Conservation (phyloP, 2,888 invertebrate species). For the Glyphotaelius pellucidus region DNA sequence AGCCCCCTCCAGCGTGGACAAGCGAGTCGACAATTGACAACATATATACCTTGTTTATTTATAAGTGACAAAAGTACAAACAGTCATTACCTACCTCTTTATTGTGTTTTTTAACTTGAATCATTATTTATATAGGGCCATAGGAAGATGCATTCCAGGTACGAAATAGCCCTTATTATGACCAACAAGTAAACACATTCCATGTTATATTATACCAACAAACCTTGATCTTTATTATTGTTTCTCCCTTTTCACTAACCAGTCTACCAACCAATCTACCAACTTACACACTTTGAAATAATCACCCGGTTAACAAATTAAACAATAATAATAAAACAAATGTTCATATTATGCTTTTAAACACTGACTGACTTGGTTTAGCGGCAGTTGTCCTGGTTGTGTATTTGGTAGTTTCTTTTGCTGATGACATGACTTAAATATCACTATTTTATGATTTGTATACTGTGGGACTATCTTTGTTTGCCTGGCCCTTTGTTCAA, state of each 20-base stretch:
- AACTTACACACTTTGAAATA: conserved; percentile 2
- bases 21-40: not conserved
- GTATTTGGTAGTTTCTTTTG: not conserved
- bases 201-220: conserved; percentile 30
- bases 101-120: conserved; percentile 35
- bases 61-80: conserved; percentile 21
- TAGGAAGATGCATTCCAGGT: conserved; percentile 47
- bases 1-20: not conserved
- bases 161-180: conserved; percentile 37
- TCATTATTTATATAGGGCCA: conserved; percentile 43
- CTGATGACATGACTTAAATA: not conserved
- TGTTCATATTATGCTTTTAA: not conserved
- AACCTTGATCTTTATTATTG: conserved; percentile 6
- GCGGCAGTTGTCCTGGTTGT: conserved; percentile 2
- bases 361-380: not conserved
- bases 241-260: not conserved
- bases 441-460: not conserved
- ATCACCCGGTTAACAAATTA: not conserved
- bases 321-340: not conserved
- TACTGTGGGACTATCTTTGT: not conserved
- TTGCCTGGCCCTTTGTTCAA: not conserved
- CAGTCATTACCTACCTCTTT: conserved; percentile 6
- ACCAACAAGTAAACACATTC: conserved; percentile 39
- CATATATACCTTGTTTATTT: not conserved
- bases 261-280: not conserved